Conservation (phyloP, 2,113 vertebrate species). For the Engraulis encrasicolus region DNA sequence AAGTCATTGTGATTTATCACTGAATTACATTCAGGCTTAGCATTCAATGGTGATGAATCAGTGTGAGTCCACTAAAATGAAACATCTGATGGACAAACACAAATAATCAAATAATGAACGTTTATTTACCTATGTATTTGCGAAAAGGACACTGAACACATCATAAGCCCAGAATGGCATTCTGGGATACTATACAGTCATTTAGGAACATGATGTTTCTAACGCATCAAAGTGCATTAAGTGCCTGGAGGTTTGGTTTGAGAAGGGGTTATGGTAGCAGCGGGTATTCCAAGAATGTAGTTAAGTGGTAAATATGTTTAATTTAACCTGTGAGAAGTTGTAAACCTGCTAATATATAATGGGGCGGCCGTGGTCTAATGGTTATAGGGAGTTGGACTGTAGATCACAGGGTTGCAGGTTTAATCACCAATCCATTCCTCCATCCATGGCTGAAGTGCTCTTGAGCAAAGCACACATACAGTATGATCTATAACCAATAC, state of each 20-base stretch:
- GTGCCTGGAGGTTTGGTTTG: slow-evolving; percentile 43
- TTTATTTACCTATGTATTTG: slow-evolving; percentile 7
- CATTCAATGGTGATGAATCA: background rate
- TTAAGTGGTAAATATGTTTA: too few relatives aligned
- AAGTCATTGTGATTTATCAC: slow-evolving; percentile 19
- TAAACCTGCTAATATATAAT: too few relatives aligned
- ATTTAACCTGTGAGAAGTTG: too few relatives aligned
- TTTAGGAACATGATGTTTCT: background rate
- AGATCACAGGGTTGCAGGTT: too few relatives aligned
- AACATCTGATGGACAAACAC: slow-evolving; percentile 4
- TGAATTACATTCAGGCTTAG: background rate
- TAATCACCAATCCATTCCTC: too few relatives aligned
- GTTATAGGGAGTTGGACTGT: background rate
- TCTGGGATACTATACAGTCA: background rate
- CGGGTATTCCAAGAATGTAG: too few relatives aligned
- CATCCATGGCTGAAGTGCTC: too few relatives aligned
- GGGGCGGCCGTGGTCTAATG: too few relatives aligned
- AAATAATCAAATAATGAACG: background rate
- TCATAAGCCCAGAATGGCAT: background rate
- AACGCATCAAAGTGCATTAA: slow-evolving; percentile 58
- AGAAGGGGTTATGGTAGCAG: too few relatives aligned
- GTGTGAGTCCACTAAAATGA: background rate
- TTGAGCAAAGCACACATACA: too few relatives aligned
- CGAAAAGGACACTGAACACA: background rate
- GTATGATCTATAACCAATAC: too few relatives aligned